These are phyloP conservation scores for Tursiops truncatus DNA, from an alignment of 2,113 vertebrate genomes.

Conservation along the genomic window DNA sequence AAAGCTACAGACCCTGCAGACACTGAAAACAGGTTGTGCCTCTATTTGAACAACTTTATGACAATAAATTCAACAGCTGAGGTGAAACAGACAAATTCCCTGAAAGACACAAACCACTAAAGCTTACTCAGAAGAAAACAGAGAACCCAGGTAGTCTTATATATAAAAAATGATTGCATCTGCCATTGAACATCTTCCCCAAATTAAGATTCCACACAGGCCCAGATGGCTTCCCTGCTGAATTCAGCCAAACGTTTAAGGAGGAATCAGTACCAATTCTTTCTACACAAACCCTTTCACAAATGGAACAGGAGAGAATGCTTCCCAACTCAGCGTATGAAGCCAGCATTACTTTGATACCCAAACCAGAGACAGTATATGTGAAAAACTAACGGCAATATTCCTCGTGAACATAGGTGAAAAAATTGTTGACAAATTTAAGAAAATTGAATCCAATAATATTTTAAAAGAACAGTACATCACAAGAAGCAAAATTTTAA, in stretches of 20 bases:
- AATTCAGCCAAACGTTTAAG: background rate
- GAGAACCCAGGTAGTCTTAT: rapidly evolving
- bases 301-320: rapidly evolving
- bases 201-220: background rate
- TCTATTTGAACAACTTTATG: rapidly evolving
- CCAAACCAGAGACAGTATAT: rapidly evolving
- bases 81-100: background rate
- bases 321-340: rapidly evolving
- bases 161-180: rapidly evolving
- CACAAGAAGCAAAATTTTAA: background rate
- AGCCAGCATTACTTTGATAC: rapidly evolving
- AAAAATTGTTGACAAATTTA: background rate
- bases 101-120: background rate
- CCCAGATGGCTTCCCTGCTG: background rate
- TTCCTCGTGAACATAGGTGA: background rate
- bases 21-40: rapidly evolving
- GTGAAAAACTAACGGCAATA: background rate
- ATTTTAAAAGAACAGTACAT: background rate
- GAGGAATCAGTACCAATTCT: background rate
- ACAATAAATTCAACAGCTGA: rapidly evolving
- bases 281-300: no score
- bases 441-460: background rate
- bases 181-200: background rate
- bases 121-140: background rate
- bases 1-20: background rate